phyloP scores from a whole-genome alignment of 2,888 invertebrate species.

The Amphipoea lucens region DNA sequence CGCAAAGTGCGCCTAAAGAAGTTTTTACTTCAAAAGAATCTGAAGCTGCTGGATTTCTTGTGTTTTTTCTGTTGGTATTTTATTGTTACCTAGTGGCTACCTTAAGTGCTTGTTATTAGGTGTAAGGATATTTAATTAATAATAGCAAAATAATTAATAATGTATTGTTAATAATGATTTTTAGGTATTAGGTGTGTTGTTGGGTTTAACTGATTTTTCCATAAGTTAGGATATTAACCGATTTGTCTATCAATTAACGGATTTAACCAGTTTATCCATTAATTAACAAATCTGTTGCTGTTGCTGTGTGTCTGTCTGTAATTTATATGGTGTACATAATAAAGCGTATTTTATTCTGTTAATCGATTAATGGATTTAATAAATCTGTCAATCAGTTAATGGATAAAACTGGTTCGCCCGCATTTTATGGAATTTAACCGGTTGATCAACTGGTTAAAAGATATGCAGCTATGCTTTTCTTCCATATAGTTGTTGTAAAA shows the following conservation, averaged over 20 bases:
- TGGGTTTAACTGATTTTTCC: background rate
- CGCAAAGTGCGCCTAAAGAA: background rate
- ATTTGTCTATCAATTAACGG: background rate
- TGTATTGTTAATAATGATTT: constrained; percentile 4
- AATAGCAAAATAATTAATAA: background rate
- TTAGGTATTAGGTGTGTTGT: background rate
- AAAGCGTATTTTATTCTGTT: too few species aligned
- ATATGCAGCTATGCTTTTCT: constrained; percentile 6
- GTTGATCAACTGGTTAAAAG: background rate
- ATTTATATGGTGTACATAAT: too few species aligned
- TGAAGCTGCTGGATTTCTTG: background rate
- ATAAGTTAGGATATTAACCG: background rate
- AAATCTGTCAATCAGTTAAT: background rate
- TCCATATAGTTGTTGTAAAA: background rate
- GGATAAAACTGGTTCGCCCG: background rate
- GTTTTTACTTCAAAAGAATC: background rate
- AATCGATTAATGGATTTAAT: background rate
- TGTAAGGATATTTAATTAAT: constrained; percentile 45
- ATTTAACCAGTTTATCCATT: constrained; percentile 9
- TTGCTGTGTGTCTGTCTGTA: too few species aligned
- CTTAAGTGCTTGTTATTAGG: constrained; percentile 52
- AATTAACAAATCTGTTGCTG: background rate
- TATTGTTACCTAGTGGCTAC: constrained; percentile 13
- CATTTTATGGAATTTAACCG: background rate
- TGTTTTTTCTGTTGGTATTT: background rate